Base-by-base conservation (phyloP, 2,113 vertebrate species). In the Nematolebias whitei region DNA sequence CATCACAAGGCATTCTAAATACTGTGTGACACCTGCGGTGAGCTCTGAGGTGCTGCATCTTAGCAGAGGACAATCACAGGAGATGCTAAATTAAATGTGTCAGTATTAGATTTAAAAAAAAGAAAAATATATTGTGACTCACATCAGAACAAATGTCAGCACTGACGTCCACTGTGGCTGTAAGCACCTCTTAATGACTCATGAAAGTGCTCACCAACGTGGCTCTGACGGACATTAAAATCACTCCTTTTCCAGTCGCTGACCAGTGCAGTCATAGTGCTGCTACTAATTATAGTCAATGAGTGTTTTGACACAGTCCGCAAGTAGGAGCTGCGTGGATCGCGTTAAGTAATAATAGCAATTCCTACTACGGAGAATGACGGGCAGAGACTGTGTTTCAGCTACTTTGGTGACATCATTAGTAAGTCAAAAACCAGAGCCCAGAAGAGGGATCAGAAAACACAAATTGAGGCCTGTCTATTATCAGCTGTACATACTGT, bases 61-160 rank as follows among this genome's bases (percentile, higher is more conserved):
- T 40, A 12, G 57, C 32, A 12, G 24, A 40, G 16, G 10, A 26
- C 22, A 5, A 38, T 23, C 56, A 29, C 45, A 23, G 45, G 70
- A 39, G 41, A 62, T 5, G 35, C 59, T 24, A 63, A 54, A 75
- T 71, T 13, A 51, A 59, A 82, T 55, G 72, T 44, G 61, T 74
- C 68, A 59, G 49, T 48, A 70, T 75, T 68, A 24, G 59, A 80
- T 76, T n/a, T n/a, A n/a, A n/a, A n/a, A 68, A 83, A 41, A 76
- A 76, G 59, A 49, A 39, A 62, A 68, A 80, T 65, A 79, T 77
- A 79, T 45, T 69, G 43, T 89, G 88, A 90, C 50, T 91, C 87
- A 89, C 70, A 70, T 80, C 54, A 54, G 62, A 53, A 83, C 78
- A 89, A 88, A 90, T 90, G 85, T 90, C 88, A 89, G 77, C 76